These are phyloP conservation scores for Hololepta plana DNA, from an alignment of 2,888 invertebrate genomes.

Conservation along the genomic window DNA sequence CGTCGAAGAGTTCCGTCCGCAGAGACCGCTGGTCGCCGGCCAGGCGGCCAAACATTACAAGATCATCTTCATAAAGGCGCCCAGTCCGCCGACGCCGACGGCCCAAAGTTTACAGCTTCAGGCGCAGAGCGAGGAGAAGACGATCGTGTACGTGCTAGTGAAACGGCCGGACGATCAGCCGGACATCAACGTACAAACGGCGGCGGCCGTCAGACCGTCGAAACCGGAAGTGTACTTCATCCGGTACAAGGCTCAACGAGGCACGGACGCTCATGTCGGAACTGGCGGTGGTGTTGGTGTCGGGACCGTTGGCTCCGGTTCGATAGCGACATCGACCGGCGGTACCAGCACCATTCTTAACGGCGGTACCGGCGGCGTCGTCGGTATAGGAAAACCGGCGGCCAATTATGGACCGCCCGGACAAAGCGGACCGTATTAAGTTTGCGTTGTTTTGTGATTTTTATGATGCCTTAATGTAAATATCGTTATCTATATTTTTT, in stretches of 20 bases:
- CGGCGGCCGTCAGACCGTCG: slow-evolving; percentile 65
- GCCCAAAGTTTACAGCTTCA: slow-evolving; percentile 61
- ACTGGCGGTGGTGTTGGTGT: slow-evolving; percentile 21
- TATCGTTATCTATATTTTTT: slow-evolving; percentile 4
- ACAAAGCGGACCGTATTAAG: slow-evolving; percentile 24
- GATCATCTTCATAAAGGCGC: slow-evolving; percentile 53
- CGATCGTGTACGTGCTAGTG: slow-evolving; percentile 73
- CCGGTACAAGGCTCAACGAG: slow-evolving; percentile 57
- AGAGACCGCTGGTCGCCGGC: slow-evolving; percentile 43
- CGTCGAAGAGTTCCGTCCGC: slow-evolving; percentile 43
- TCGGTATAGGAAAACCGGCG: slow-evolving; percentile 25
- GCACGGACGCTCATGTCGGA: slow-evolving; percentile 28
- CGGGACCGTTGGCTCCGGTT: slow-evolving; percentile 10
- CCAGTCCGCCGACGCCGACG: slow-evolving; percentile 57
- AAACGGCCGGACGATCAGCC: slow-evolving; percentile 76
- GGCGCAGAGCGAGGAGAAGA: slow-evolving; percentile 74
- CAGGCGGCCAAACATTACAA: slow-evolving; percentile 72
- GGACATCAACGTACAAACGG: slow-evolving; percentile 59
- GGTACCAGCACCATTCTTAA: slow-evolving; percentile 14
- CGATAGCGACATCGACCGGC: slow-evolving; percentile 13
- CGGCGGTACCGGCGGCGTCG: slow-evolving; percentile 7
- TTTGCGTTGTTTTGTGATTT: slow-evolving; percentile 6
- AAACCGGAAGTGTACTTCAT: slow-evolving; percentile 87
- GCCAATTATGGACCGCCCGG: slow-evolving; percentile 24
- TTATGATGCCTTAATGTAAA: slow-evolving; percentile 5